phyloP scores from a whole-genome alignment of 2,797 vertebrate species.

The Neomorphus geoffroyi region DNA sequence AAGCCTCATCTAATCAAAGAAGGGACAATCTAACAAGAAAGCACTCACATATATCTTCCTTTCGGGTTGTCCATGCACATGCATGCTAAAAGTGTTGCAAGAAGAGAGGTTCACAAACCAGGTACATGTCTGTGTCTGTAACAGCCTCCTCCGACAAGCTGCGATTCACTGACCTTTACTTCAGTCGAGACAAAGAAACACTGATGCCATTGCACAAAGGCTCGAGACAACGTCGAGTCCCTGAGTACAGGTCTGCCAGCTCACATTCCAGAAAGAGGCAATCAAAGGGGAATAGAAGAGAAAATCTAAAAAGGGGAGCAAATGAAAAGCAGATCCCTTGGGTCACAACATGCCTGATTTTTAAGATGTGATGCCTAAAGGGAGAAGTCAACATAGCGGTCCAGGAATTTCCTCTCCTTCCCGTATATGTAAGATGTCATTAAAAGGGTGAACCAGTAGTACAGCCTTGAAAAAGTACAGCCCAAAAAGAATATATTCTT shows the following conservation, averaged over 20 bases:
- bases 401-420: background rate
- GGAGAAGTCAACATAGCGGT: background rate
- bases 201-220: background rate
- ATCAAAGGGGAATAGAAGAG: background rate
- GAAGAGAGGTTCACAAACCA: background rate
- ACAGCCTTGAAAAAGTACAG: background rate
- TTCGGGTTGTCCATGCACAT: background rate
- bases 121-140: accelerated
- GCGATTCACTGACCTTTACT: background rate
- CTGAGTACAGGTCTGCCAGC: background rate
- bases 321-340: background rate
- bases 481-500: background rate
- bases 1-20: constrained; percentile 28
- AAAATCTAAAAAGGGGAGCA: background rate
- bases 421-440: background rate
- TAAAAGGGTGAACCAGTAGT: background rate
- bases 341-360: background rate
- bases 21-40: background rate
- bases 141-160: background rate
- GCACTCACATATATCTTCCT: background rate
- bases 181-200: background rate
- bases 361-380: background rate
- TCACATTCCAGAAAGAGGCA: background rate
- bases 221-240: background rate
- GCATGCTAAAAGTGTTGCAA: background rate